Conservation (phyloP, 2,113 vertebrate genomes). For the Chrysochloris asiatica region DNA sequence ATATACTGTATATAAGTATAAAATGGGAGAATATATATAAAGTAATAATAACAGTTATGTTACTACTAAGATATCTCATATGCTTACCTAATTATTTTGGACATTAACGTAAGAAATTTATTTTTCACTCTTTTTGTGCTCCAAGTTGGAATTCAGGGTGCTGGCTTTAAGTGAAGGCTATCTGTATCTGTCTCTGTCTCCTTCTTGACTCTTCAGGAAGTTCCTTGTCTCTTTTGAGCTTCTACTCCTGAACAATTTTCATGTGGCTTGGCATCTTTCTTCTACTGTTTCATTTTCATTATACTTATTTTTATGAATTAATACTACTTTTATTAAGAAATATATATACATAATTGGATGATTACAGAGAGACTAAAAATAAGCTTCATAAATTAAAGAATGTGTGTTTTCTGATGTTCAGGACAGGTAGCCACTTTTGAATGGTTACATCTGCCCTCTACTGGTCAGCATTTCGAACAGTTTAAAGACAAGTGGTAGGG, state of each 20-base stretch:
- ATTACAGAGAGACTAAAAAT: background rate
- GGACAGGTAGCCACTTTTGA: background rate
- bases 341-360: background rate
- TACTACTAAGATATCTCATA: background rate
- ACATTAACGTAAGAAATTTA: too few species aligned
- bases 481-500: rapidly evolving
- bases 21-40: too few species aligned
- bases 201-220: too few species aligned
- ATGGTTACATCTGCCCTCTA: conserved; percentile 12
- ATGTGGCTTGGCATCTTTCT: too few species aligned
- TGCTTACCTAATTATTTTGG: background rate
- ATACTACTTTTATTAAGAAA: background rate
- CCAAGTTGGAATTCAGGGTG: too few species aligned
- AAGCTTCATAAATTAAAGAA: background rate
- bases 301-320: background rate
- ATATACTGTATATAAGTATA: too few species aligned
- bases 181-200: too few species aligned
- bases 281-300: too few species aligned
- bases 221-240: too few species aligned
- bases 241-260: too few species aligned
- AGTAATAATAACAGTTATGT: background rate
- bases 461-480: background rate
- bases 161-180: too few species aligned
- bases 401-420: background rate
- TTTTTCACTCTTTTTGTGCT: too few species aligned